Conservation (phyloP, 2,888 invertebrate species). For the Romanomermis culicivorax region DNA sequence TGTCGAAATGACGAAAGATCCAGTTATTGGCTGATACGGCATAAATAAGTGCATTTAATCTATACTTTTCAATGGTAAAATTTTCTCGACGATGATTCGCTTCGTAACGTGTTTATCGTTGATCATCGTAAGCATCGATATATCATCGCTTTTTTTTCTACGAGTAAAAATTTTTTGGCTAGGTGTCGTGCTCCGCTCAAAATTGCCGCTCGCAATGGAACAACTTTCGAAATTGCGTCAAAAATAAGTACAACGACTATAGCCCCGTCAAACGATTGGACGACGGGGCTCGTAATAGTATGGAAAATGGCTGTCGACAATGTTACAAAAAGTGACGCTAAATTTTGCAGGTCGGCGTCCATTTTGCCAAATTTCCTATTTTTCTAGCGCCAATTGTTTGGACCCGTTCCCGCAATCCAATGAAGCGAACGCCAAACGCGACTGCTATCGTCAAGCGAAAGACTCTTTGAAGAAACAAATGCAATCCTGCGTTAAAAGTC, state of each 20-base stretch:
- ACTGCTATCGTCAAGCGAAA: not conserved
- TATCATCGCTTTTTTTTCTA: too few relatives aligned
- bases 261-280: not conserved
- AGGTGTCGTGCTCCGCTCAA: too few relatives aligned
- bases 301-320: not conserved
- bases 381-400: not conserved
- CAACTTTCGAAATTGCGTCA: not conserved
- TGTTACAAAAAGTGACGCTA: not conserved
- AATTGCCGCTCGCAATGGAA: not conserved
- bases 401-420: not conserved
- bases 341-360: not conserved
- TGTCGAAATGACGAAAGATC: too few relatives aligned
- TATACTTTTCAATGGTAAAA: too few relatives aligned
- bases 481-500: not conserved
- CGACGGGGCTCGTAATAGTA: not conserved
- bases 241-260: not conserved
- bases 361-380: too few relatives aligned
- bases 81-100: too few relatives aligned
- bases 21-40: too few relatives aligned
- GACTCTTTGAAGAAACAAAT: not conserved
- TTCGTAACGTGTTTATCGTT: too few relatives aligned
- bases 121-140: too few relatives aligned
- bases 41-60: too few relatives aligned
- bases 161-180: too few relatives aligned
- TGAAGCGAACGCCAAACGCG: not conserved